Base-by-base conservation (phyloP, 2,797 vertebrate genomes). In the Apogon talboti region DNA sequence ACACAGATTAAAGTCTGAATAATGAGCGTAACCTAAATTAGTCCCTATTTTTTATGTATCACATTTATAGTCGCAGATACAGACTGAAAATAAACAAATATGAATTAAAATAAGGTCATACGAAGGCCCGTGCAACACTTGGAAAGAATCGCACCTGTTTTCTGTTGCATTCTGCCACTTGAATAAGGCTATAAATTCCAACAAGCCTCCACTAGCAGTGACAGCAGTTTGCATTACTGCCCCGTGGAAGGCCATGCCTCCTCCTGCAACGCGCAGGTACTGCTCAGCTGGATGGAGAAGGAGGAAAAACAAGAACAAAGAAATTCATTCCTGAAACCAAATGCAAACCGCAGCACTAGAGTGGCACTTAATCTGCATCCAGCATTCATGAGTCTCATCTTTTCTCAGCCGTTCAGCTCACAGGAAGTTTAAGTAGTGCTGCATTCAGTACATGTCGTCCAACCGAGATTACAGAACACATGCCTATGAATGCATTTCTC, bases 171-270 rank as follows among this genome's bases (percentile, higher is more conserved):
- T 93, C 82, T 88, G 89, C 87, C 84, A 94, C 85, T 63, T 93
- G 92, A 69, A 92, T 93, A 65, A 94, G 90, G 79, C 93, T 92
- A 81, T 92, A 92, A 95, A 87, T 52, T 89, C 90, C 72, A 93
- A 93, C 79, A 95, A 87, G 56, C 91, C 89, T 71, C 92, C 93
- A 74, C 92, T 92, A 70, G 93, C 93, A 84, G 93, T 76, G 80
- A 95, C 89, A 86, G 89, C 52, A 28, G 90, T 88, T 78, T 94
- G 93, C 88, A 93, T 95, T 77, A 92, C 88, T 69, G 88, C 93
- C 84, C 92, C 93, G 51, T 68, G 92, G 91, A 95, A 95, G 61
- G 92, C 92, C 93, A 94, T 94, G 89, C 87, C 92, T 84, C 64
- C 52, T 68, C 91, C 89, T 91, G 84, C 28, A 70, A 83, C 66